These are phyloP conservation scores for Brachionus angularis DNA, from an alignment of 1,140 invertebrate genomes.

Conservation along the genomic window DNA sequence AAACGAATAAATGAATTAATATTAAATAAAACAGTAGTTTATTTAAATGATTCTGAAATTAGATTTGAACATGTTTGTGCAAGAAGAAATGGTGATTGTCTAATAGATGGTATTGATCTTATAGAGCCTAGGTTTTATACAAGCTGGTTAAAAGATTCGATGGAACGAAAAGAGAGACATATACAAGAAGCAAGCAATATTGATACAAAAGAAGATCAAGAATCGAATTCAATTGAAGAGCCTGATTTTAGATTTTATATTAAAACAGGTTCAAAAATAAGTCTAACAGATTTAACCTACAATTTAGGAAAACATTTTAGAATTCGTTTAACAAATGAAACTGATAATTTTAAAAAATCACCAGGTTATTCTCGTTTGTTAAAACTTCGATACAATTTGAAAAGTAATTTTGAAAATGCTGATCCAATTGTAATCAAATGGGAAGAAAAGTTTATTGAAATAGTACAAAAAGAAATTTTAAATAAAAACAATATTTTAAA, in stretches of 20 bases:
- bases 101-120: constrained; percentile 20
- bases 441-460: constrained; percentile 29
- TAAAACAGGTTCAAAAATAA: background rate
- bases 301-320: constrained; percentile 36
- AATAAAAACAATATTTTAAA: background rate
- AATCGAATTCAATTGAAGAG: too few species aligned
- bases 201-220: background rate
- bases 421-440: background rate
- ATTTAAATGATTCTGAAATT: background rate
- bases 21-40: background rate
- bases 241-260: constrained; percentile 29
- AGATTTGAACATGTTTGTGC: constrained; percentile 12
- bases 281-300: constrained; percentile 30
- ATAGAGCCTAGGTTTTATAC: background rate
- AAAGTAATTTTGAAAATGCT: background rate
- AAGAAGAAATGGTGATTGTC: constrained; percentile 4
- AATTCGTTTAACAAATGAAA: constrained; percentile 31
- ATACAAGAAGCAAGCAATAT: background rate
- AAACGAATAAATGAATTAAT: background rate
- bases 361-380: constrained; percentile 4
- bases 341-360: background rate
- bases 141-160: background rate
- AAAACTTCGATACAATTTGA: constrained; percentile 43
- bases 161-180: background rate
- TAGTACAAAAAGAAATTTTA: background rate